phyloP scores from a whole-genome alignment of 2,797 vertebrate species.

The Otolemur crassicaudatus region DNA sequence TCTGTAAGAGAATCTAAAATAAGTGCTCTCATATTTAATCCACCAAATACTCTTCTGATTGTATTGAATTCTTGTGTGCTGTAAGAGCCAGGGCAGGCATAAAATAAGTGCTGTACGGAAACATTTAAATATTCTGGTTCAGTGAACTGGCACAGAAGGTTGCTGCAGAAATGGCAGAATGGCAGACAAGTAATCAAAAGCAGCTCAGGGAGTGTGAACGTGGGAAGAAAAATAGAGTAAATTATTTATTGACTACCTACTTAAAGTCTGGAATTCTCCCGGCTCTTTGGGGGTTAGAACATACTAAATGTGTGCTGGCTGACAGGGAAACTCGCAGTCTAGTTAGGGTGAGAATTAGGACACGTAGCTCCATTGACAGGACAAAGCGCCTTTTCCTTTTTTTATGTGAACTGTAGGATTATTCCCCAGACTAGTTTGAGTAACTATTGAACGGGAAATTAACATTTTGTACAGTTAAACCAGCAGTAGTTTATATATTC shows the following conservation, averaged over 20 bases:
- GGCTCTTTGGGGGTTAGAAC: not conserved
- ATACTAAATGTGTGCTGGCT: slow-evolving; percentile 52
- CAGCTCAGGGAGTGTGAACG: not conserved
- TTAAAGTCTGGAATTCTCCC: slow-evolving; percentile 53
- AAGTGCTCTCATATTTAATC: slow-evolving; percentile 54
- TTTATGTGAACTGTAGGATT: not conserved
- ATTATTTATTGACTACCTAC: slow-evolving; percentile 71
- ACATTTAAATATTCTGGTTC: slow-evolving; percentile 66
- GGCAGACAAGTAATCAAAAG: slow-evolving; percentile 44
- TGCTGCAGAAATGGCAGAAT: slow-evolving; percentile 55
- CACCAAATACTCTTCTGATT: not conserved
- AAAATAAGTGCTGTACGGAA: slow-evolving; percentile 46
- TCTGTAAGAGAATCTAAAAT: slow-evolving; percentile 22
- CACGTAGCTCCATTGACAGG: not conserved
- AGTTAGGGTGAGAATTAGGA: slow-evolving; percentile 40
- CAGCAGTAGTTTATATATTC: not conserved
- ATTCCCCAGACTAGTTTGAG: not conserved
- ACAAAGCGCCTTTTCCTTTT: not conserved
- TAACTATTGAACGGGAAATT: not conserved
- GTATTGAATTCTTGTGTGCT: slow-evolving; percentile 2
- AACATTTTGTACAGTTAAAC: not conserved
- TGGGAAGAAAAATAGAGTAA: slow-evolving; percentile 59
- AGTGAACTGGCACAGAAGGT: slow-evolving; percentile 62
- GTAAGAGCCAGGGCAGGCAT: slow-evolving; percentile 51
- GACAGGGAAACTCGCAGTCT: slow-evolving; percentile 36